Evolutionary conservation across 2,113 vertebrate species (phyloP).

Genomic region (Holacanthus passer): DNA sequence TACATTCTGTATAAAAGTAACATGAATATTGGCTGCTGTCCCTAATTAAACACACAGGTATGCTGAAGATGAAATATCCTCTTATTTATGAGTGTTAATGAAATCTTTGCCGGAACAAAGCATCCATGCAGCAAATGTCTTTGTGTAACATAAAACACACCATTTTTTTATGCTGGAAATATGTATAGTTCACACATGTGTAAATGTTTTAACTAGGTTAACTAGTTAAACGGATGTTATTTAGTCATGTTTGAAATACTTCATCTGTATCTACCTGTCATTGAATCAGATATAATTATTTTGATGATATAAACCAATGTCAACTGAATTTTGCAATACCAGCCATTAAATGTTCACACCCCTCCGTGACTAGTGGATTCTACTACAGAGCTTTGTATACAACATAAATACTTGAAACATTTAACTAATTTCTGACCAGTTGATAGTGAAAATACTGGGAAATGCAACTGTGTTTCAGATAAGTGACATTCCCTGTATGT

Average conservation of each 20-base stretch:
- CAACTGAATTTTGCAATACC: slow-evolving; percentile 21
- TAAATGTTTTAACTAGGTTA: slow-evolving; percentile 2
- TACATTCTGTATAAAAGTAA: background rate
- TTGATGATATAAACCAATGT: background rate
- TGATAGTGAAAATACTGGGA: background rate
- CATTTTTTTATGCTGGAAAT: slow-evolving; percentile 22
- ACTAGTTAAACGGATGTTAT: background rate
- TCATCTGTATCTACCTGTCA: background rate
- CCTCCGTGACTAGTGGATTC: slow-evolving; percentile 4
- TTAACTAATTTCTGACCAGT: background rate
- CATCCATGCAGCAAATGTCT: background rate
- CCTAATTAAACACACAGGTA: slow-evolving; percentile 16
- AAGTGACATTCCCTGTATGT: background rate
- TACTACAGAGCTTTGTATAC: background rate
- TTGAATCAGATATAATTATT: slow-evolving; percentile 13
- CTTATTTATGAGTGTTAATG: slow-evolving; percentile 3
- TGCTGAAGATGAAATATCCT: slow-evolving; percentile 35
- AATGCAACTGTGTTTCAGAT: background rate
- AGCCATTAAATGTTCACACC: slow-evolving; percentile 57
- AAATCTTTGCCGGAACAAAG: slow-evolving; percentile 5
- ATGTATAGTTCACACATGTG: background rate
- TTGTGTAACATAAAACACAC: background rate
- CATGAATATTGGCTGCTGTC: slow-evolving; percentile 11
- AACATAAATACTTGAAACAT: background rate
- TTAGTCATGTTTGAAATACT: slow-evolving; percentile 1